Evolutionary conservation across 2,113 vertebrate genomes (phyloP).

Genomic region (Microcebus murinus): DNA sequence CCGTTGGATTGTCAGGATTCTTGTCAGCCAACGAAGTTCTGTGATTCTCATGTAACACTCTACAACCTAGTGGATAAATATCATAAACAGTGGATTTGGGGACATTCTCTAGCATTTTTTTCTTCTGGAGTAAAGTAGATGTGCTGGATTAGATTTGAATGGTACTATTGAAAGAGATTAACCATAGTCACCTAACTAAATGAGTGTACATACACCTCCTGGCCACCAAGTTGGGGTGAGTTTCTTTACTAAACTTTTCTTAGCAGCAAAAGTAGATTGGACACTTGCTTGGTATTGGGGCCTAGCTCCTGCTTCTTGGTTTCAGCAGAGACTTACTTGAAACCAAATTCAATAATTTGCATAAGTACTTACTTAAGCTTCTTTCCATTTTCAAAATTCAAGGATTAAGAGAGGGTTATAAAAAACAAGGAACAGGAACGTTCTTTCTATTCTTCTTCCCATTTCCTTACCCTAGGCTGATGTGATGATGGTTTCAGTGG

Average conservation of each 20-base stretch:
- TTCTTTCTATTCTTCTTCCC: neutral
- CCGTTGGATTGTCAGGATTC: neutral
- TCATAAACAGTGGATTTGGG: neutral
- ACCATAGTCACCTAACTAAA: neutral
- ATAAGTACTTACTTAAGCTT: neutral
- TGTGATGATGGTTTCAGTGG: neutral
- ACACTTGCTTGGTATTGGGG: neutral
- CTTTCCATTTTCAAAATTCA: constrained; percentile 24
- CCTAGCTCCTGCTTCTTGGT: neutral
- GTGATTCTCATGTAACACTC: neutral
- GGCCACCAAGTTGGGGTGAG: neutral
- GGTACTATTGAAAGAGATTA: neutral
- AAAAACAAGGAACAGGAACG: neutral
- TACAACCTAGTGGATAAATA: neutral
- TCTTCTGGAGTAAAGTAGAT: neutral
- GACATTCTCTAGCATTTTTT: neutral
- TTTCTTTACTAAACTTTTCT: neutral
- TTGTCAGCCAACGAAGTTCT: neutral
- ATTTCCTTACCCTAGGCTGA: neutral
- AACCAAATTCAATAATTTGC: neutral
- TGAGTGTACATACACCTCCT: neutral
- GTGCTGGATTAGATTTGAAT: constrained; percentile 1
- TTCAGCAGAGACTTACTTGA: neutral
- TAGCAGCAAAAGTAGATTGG: neutral
- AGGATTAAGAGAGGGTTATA: neutral